Evolutionary conservation across 2,113 vertebrate species (phyloP), one percentile per base, ranked within the genome.

Genomic region (Indri indri): DNA sequence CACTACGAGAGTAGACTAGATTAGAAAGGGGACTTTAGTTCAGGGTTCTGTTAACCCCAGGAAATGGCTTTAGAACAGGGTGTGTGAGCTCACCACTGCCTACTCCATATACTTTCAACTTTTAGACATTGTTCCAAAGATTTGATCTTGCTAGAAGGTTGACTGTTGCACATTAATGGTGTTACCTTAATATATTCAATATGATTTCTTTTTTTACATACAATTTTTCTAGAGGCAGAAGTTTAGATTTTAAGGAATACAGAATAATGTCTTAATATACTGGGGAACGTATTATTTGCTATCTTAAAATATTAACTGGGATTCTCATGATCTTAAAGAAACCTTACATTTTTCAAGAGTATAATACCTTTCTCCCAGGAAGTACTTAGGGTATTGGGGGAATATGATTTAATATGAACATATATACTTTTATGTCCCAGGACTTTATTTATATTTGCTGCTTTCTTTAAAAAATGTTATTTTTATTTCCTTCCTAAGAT

Each of bases 401-500:
- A 88, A 73, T 86, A 68, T 59, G 16, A 93, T 73, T 91, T 25
- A 73, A 27, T 76, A 65, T 54, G 27, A 85, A 59, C 11, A 66
- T 37, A 37, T 32, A 73, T 8, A 71, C 20, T 27, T 80, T 82
- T 76, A 61, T 13, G 14, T 47, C 2, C 18, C 6, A 37, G 32
- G 12, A 91, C 2, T 86, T 76, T 82, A 77, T 85, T 94, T 81
- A 22, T 84, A 94, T 87, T 66, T 92, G 4, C 25, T 85, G 61
- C 16, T 83, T 91, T 80, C 40, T 80, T 74, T 73, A 23, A 12
- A n/a, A 54, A 23, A n/a, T 9, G 10, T 74, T 13, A 32, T 90
- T 88, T 52, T 18, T 76, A 65, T 94, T 74, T 81, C 34, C 40
- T 40, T 74, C 3, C 25, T 76, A 9, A 76, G 1, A 34, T 47